phyloP scores from a whole-genome alignment of 2,888 invertebrate species.

The Orgyia antiqua region DNA sequence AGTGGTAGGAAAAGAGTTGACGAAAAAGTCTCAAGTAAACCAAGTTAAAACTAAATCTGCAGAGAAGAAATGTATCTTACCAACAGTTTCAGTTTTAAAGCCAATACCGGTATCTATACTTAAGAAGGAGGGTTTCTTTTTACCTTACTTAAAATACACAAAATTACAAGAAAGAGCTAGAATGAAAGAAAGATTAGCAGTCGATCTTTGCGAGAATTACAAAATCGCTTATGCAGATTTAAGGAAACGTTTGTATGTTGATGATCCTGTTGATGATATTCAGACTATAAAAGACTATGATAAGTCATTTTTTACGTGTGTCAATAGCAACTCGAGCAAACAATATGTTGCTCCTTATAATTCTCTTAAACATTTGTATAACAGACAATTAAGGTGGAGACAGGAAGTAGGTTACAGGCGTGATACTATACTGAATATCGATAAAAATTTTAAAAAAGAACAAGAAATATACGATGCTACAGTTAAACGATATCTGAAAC shows the following conservation, averaged over 20 bases:
- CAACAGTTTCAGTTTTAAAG: slow-evolving; percentile 26
- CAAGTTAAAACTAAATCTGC: no score
- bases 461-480: slow-evolving; percentile 63
- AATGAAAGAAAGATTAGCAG: slow-evolving; percentile 31
- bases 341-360: slow-evolving; percentile 40
- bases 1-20: no score
- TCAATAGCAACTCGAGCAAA: slow-evolving; percentile 34
- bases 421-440: slow-evolving; percentile 72
- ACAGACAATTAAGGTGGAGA: slow-evolving; percentile 34
- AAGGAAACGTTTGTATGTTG: slow-evolving; percentile 33
- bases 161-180: slow-evolving; percentile 36
- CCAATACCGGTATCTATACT: slow-evolving; percentile 31
- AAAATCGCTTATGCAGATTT: slow-evolving; percentile 43
- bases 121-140: slow-evolving; percentile 37
- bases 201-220: slow-evolving; percentile 40
- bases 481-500: slow-evolving; percentile 62
- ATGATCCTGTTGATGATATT: slow-evolving; percentile 35
- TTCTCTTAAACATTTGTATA: slow-evolving; percentile 37
- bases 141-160: slow-evolving; percentile 43
- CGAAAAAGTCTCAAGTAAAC: no score
- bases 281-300: slow-evolving; percentile 43
- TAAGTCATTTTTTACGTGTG: slow-evolving; percentile 38
- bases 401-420: slow-evolving; percentile 58
- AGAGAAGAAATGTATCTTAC: slow-evolving; percentile 24
- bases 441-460: slow-evolving; percentile 75